Base-by-base conservation (phyloP, 2,113 vertebrate species). In the Gobius niger region DNA sequence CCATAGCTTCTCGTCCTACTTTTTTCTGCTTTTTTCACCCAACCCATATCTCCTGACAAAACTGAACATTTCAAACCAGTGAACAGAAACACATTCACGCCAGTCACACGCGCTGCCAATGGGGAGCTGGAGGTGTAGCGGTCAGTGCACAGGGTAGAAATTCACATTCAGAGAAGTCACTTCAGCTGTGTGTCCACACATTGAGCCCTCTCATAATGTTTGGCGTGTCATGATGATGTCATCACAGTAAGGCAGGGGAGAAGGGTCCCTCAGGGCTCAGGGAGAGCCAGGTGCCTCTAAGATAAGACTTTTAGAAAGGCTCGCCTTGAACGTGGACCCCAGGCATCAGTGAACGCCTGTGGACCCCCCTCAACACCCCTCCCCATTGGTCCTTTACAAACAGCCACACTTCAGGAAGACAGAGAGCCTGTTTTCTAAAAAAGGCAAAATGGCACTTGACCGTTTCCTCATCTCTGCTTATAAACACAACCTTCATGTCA, bases 131-230 rank as follows among this genome's bases (percentile, higher is more conserved):
- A 82, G 85, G 85, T 72, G 83, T 78, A 19, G 47, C 71, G 74
- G 87, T 87, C 87, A 86, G 80, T 89, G 87, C 88, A 87, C 81
- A 82, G 84, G 78, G 82, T 85, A 90, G 84, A 91, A 87, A 84
- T 86, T 91, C 86, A 91, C 90, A 91, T 91, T 91, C 84, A 85
- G 84, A 87, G 81, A 72, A 81, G 75, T 85, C 82, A 82, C 84
- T 80, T 86, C 53, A 76, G 71, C 66, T 65, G 62, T 70, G 73
- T 70, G 70, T 61, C 59, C 57, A 14, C 67, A 66, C 72, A 41
- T 49, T 73, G 61, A 75, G 81, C 77, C 72, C 63, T 84, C 72
- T 75, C 34, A 0, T 64, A 81, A 68, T 73, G 70, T 81, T 84
- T 77, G 70, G 77, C 52, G 72, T 68, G 72, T 82, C 3, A 24